Percentiles rank a stretch among this genome's conserved stretches.
These are phyloP conservation scores for Parascotia fuliginaria DNA, from an alignment of 2,888 invertebrate genomes.

Conservation along the genomic window DNA sequence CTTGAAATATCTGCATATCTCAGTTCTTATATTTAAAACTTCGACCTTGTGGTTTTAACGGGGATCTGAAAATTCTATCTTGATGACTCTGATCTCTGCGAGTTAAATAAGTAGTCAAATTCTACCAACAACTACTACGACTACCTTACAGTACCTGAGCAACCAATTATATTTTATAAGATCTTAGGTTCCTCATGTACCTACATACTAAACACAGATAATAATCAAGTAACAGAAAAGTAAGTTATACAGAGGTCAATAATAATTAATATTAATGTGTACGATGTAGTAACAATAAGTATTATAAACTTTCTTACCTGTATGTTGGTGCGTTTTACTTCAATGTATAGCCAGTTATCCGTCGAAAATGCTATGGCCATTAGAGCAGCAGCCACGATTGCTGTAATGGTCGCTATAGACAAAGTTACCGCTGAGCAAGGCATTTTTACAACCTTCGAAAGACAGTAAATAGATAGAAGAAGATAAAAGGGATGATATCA, in stretches of 20 bases:
- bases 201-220: too few species aligned
- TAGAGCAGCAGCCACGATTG: slow-evolving; percentile 96
- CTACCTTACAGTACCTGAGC: not conserved
- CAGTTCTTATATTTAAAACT: slow-evolving; percentile 19
- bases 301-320: slow-evolving; percentile 87
- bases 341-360: slow-evolving; percentile 98
- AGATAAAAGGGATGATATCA: slow-evolving; percentile 61
- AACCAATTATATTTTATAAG: too few species aligned
- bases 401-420: slow-evolving; percentile 97
- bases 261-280: too few species aligned
- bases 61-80: slow-evolving; percentile 8
- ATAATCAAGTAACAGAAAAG: too few species aligned
- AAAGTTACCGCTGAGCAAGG: slow-evolving; percentile 97
- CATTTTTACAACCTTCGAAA: slow-evolving; percentile 87
- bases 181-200: too few species aligned
- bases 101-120: slow-evolving; percentile 22
- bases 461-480: slow-evolving; percentile 66
- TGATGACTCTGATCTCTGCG: slow-evolving; percentile 11
- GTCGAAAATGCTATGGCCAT: slow-evolving; percentile 97
- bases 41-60: slow-evolving; percentile 32
- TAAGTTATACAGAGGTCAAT: too few species aligned
- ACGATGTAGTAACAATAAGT: not conserved
- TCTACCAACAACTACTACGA: slow-evolving; percentile 14
- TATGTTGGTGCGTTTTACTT: slow-evolving; percentile 95
- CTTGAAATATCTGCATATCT: slow-evolving; percentile 19